Evolutionary conservation across 2,113 vertebrate species (phyloP).

Genomic region (Mustela nigripes): DNA sequence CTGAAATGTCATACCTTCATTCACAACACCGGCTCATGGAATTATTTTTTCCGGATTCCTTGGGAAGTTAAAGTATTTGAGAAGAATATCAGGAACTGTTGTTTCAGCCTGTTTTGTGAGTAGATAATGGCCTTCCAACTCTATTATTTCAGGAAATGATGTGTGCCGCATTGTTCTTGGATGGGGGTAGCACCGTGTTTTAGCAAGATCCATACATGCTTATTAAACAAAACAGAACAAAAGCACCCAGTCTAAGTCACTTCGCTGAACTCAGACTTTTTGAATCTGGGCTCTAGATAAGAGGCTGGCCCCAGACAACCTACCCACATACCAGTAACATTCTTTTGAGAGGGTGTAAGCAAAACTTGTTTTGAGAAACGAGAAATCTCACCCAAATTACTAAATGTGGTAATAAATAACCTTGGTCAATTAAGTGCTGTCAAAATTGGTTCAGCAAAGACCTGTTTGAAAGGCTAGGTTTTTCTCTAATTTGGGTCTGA

Average conservation of each 20-base stretch:
- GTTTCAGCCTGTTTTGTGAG: conserved; percentile 89
- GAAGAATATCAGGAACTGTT: conserved; percentile 93
- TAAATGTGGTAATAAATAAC: conserved; percentile 83
- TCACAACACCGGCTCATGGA: conserved; percentile 88
- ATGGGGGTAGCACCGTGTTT: conserved; percentile 82
- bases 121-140: conserved; percentile 91
- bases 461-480: conserved; percentile 78
- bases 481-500: conserved; percentile 69
- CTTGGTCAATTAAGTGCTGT: conserved; percentile 83
- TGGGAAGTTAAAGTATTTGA: conserved; percentile 91
- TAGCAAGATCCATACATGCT: conserved; percentile 77
- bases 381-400: conserved; percentile 82
- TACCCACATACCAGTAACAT: conserved; percentile 84
- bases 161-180: conserved; percentile 88
- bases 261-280: conserved; percentile 83
- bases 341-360: conserved; percentile 86
- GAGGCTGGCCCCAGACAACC: conserved; percentile 86
- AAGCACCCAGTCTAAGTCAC: conserved; percentile 76
- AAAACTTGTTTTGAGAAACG: conserved; percentile 81
- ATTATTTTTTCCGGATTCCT: conserved; percentile 94
- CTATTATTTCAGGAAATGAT: conserved; percentile 90
- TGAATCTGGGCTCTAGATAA: conserved; percentile 86
- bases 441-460: conserved; percentile 83
- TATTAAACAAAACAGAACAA: conserved; percentile 82
- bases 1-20: conserved; percentile 88